A percentile compares a stretch with the other conserved stretches of the same genome.
Conservation (phyloP, 1,140 invertebrate genomes). For the Atta texana region DNA sequence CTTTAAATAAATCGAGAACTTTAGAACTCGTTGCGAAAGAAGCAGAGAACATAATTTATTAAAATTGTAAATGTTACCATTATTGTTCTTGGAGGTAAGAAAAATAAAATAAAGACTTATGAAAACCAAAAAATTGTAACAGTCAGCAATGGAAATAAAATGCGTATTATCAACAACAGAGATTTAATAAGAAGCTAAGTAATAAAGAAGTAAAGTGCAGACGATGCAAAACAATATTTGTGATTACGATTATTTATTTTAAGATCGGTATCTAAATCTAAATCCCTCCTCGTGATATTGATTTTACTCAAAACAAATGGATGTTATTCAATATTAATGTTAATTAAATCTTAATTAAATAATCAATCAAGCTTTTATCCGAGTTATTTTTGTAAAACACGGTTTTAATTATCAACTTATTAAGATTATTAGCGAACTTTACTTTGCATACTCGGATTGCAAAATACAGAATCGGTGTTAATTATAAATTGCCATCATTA, state of each 20-base stretch:
- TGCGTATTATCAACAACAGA: too few species aligned
- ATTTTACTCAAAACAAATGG: neutral
- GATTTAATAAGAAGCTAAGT: too few species aligned
- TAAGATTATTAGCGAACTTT: neutral
- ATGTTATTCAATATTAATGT: neutral
- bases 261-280: neutral
- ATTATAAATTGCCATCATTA: neutral
- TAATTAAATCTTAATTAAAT: too few species aligned
- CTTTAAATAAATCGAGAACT: neutral
- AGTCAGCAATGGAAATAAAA: too few species aligned
- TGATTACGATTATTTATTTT: neutral
- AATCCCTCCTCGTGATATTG: neutral
- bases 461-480: neutral
- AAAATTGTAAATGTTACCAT: neutral
- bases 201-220: neutral
- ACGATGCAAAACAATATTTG: neutral
- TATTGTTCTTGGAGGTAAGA: too few species aligned
- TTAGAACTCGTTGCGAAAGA: neutral
- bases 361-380: neutral
- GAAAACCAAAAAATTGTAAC: too few species aligned
- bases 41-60: neutral
- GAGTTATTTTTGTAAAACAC: neutral
- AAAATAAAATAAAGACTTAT: too few species aligned
- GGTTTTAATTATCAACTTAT: constrained; percentile 3
- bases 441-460: neutral